phyloP scores from a whole-genome alignment of 2,797 vertebrate species.

The Pelodytes ibericus region DNA sequence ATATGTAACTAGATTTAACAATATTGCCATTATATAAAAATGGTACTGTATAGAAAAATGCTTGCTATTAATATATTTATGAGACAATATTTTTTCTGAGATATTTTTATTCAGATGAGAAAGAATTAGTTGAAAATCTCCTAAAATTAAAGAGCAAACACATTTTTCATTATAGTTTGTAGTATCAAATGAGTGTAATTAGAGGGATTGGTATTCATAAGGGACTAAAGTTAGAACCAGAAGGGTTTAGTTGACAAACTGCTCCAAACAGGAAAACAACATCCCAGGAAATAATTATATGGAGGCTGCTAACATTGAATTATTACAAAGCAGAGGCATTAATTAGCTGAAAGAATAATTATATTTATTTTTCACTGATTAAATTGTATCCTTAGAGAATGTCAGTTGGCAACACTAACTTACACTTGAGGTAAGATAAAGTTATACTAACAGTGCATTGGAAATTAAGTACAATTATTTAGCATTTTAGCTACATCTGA shows the following conservation, averaged over 20 bases:
- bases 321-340: constrained; percentile 61
- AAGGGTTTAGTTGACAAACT: constrained; percentile 64
- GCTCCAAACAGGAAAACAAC: constrained; percentile 58
- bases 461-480: constrained; percentile 15
- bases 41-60: no score
- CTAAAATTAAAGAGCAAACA: constrained; percentile 60
- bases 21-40: no score
- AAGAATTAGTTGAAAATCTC: constrained; percentile 59
- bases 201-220: constrained; percentile 59
- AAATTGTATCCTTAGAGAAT: constrained; percentile 57
- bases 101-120: constrained; percentile 62
- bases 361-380: constrained; percentile 52
- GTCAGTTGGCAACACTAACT: constrained; percentile 57
- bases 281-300: constrained; percentile 56
- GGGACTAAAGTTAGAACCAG: constrained; percentile 66
- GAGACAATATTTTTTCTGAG: constrained; percentile 7
- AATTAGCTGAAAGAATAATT: constrained; percentile 64
- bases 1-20: no score
- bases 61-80: constrained; percentile 40
- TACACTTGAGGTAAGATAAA: constrained; percentile 32
- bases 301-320: constrained; percentile 61
- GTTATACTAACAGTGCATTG: constrained; percentile 16
- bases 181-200: constrained; percentile 65
- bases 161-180: constrained; percentile 60
- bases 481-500: not conserved